Percentiles rank a stretch among this genome's conserved stretches.
Conservation (phyloP, 1,140 invertebrate genomes). For the Sitobion miscanthi region DNA sequence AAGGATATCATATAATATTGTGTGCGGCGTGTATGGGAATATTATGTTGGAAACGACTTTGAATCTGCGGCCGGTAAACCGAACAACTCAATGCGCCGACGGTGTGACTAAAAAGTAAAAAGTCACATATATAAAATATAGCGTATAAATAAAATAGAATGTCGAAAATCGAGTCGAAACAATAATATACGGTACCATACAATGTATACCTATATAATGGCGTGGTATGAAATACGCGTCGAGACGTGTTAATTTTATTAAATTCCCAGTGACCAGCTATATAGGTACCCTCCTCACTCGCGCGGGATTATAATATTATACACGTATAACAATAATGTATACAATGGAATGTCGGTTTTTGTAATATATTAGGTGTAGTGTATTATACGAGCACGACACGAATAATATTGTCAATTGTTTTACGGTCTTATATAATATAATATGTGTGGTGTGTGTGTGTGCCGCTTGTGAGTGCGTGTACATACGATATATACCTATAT, state of each 20-base stretch:
- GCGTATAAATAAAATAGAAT: not conserved
- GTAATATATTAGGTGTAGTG: slow-evolving; percentile 5
- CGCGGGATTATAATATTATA: not conserved
- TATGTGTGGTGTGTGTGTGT: not conserved
- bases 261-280: not conserved
- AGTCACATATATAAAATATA: not conserved
- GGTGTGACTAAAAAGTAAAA: not conserved
- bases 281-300: not conserved
- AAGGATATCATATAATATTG: not conserved
- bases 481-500: not conserved
- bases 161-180: slow-evolving; percentile 16
- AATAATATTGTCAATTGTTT: slow-evolving; percentile 19
- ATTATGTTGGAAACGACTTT: not conserved
- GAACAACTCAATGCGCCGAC: not conserved
- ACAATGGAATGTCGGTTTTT: slow-evolving; percentile 25
- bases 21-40: not conserved
- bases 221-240: not conserved
- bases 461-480: not conserved
- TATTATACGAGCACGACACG: slow-evolving; percentile 20
- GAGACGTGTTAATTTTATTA: slow-evolving; percentile 36
- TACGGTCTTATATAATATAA: not conserved
- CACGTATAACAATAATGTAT: not conserved
- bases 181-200: not conserved
- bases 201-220: not conserved
- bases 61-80: not conserved